Evolutionary conservation across 2,797 vertebrate species (phyloP).

Genomic region (Acrocephalus scirpaceus): DNA sequence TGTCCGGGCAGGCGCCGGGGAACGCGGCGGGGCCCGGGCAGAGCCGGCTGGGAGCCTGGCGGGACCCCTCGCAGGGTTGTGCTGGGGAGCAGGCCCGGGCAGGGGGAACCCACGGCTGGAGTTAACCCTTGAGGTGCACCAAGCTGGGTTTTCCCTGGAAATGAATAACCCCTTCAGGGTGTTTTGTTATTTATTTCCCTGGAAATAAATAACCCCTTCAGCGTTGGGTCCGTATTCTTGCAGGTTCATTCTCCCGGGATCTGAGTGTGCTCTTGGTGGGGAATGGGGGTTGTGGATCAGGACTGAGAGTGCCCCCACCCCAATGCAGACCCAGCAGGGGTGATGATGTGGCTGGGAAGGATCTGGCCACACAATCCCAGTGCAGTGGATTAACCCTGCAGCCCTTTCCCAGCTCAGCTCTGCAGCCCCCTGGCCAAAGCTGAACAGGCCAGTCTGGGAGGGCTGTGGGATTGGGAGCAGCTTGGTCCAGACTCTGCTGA

Average conservation of each 20-base stretch:
- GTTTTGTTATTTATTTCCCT: background rate
- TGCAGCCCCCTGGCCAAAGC: background rate
- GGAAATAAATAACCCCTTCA: background rate
- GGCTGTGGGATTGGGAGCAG: background rate
- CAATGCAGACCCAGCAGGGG: background rate
- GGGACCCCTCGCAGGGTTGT: background rate
- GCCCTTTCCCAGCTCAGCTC: background rate
- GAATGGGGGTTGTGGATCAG: accelerated
- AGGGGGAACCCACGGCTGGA: accelerated
- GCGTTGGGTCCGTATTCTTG: background rate
- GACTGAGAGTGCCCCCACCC: accelerated
- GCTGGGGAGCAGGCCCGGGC: background rate
- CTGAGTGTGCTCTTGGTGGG: background rate
- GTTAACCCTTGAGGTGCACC: background rate
- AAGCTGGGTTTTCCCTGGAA: background rate
- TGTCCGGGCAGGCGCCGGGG: background rate
- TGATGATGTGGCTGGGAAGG: background rate
- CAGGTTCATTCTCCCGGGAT: background rate
- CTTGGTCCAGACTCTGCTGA: background rate
- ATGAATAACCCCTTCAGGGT: background rate
- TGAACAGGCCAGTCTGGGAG: background rate
- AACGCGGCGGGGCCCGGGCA: background rate
- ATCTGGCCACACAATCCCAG: background rate
- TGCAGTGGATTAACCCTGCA: background rate
- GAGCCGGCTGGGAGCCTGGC: background rate